Conservation (phyloP, 2,113 vertebrate species). For the Scytalopus superciliaris region DNA sequence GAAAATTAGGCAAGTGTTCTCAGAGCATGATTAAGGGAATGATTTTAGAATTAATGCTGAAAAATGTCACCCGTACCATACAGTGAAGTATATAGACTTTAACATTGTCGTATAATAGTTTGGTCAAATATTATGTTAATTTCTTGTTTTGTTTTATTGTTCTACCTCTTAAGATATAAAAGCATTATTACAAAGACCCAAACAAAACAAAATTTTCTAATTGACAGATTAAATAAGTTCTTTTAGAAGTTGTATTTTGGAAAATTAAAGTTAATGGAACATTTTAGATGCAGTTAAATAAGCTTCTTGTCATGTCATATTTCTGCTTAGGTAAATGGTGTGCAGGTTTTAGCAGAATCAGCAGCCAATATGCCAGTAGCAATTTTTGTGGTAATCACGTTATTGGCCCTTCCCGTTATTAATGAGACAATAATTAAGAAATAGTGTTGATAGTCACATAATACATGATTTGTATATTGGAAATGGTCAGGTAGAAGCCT, state of each 20-base stretch:
- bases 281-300: constrained; percentile 78
- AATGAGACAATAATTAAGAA: constrained; percentile 90
- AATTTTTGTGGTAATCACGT: constrained; percentile 76
- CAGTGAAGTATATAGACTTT: neutral
- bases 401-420: constrained; percentile 82
- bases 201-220: neutral
- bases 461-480: constrained; percentile 77
- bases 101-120: neutral
- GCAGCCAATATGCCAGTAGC: constrained; percentile 78
- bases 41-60: constrained; percentile 4
- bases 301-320: constrained; percentile 82
- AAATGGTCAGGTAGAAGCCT: constrained; percentile 70
- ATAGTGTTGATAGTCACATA: constrained; percentile 80
- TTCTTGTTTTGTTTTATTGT: neutral
- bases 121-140: neutral
- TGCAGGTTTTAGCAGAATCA: constrained; percentile 83
- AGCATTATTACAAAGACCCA: neutral
- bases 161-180: neutral
- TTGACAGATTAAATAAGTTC: neutral
- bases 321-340: constrained; percentile 81
- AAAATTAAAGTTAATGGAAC: constrained; percentile 80
- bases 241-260: constrained; percentile 29
- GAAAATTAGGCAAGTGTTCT: neutral
- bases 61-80: neutral
- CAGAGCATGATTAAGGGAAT: neutral